These are phyloP conservation scores for Epirrhoe alternata DNA, from an alignment of 2,888 invertebrate genomes.

Conservation along the genomic window DNA sequence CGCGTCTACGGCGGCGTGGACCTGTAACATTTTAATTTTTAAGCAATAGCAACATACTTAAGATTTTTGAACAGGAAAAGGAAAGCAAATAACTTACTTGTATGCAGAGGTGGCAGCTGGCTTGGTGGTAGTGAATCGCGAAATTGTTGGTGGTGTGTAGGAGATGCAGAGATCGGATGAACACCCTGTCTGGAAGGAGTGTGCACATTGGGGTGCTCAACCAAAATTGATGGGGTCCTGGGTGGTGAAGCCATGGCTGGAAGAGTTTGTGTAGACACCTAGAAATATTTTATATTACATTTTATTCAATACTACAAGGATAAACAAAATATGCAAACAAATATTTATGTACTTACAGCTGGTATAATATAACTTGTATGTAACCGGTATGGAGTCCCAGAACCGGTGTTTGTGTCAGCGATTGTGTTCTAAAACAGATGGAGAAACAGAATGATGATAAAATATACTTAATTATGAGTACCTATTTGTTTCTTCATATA, in stretches of 20 bases:
- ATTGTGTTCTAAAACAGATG: conserved; percentile 12
- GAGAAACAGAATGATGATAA: conserved; percentile 11
- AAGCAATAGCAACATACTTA: not conserved
- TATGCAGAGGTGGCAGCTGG: conserved; percentile 12
- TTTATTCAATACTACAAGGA: not conserved
- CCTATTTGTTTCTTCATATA: not conserved
- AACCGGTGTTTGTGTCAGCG: not conserved
- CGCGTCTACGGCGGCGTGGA: conserved; percentile 17
- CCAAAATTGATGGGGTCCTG: conserved; percentile 9
- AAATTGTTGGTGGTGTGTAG: not conserved
- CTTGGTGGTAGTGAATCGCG: conserved; percentile 3
- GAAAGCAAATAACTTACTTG: conserved; percentile 14
- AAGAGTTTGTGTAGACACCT: conserved; percentile 10
- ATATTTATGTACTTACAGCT: conserved; percentile 10
- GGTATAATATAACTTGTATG: conserved; percentile 11
- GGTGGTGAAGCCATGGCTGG: conserved; percentile 7
- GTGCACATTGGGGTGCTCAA: conserved; percentile 3
- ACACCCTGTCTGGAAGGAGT: conserved; percentile 17
- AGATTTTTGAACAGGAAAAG: conserved; percentile 7
- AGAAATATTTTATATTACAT: conserved; percentile 5
- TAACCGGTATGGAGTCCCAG: conserved; percentile 11
- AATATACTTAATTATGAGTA: conserved; percentile 12
- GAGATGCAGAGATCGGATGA: conserved; percentile 1
- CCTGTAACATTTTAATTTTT: conserved; percentile 12
- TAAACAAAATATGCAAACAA: conserved; percentile 4